Evolutionary conservation across 2,113 vertebrate species (phyloP).

Genomic region (Mungos mungo): DNA sequence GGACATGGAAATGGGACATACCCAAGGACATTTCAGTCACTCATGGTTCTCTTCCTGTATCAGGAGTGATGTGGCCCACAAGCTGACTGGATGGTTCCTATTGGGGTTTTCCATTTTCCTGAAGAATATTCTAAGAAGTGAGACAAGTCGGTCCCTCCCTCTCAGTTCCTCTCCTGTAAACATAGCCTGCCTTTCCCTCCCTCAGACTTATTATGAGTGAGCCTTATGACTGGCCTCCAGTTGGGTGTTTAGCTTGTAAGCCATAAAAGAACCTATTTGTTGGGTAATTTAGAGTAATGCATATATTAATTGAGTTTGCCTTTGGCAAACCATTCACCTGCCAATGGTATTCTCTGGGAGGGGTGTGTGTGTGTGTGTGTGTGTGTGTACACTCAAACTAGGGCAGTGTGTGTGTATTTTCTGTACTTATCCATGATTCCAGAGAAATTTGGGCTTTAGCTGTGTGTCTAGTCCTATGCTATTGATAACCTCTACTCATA

Average conservation of each 20-base stretch:
- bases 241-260: constrained; percentile 34
- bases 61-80: background rate
- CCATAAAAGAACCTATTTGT: constrained; percentile 30
- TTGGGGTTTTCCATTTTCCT: constrained; percentile 1
- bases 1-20: background rate
- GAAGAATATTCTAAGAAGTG: background rate
- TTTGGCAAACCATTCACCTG: constrained; percentile 45
- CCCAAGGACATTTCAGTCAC: background rate
- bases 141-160: background rate
- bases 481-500: constrained; percentile 40
- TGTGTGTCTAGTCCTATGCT: constrained; percentile 41
- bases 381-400: background rate
- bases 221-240: background rate
- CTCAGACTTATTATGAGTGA: background rate
- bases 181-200: background rate
- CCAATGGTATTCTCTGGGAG: background rate
- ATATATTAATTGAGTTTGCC: constrained; percentile 43
- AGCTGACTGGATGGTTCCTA: background rate
- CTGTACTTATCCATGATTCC: constrained; percentile 32
- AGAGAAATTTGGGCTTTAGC: constrained; percentile 47
- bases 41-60: background rate
- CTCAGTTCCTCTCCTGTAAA: background rate
- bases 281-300: constrained; percentile 35
- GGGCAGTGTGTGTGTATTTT: constrained; percentile 27
- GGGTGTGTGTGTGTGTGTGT: background rate